Evolutionary conservation across 2,113 vertebrate species (phyloP), one percentile per base, ranked within the genome.

Genomic region (Onychostoma macrolepis): DNA sequence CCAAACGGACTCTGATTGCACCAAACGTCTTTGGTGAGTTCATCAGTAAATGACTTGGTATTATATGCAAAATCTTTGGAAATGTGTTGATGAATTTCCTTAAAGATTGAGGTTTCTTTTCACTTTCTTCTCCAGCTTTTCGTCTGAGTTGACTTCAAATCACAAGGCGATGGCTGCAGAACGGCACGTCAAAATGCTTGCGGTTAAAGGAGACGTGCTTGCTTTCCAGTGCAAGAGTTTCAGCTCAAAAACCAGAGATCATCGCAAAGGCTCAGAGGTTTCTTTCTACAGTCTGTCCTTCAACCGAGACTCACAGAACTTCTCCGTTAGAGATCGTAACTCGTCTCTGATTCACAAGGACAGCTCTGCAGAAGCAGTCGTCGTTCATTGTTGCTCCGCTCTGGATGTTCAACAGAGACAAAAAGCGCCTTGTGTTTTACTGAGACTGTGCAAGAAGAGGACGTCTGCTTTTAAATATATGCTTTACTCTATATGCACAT

Each of bases 151-250:
- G 65, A 33, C 13, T n/a, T 61, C n/a, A 33, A n/a, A 30, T 45
- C 45, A 13, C 2, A 12, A 5, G 28, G 13, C 24, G 4, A 89
- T 89, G 88, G 67, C 75, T 0, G 15, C 72, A 1, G 53, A 71
- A 26, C 36, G 12, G 67, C 9, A 4, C 13, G 69, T 80, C 11
- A 58, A 87, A 26, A 79, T 88, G n/a, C 71, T 97, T 24, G 91
- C 96, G 86, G 90, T 95, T 76, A 93, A 93, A 80, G 97, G 98
- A 0, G 95, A 96, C 88, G 84, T 99, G 33, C 91, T 98, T 6
- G 50, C 89, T 19, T 98, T 99, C 91, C 89, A 91, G 41, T 85
- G 96, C 85, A 93, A 91, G 87, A 87, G 91, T 83, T 0, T 79
- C 86, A 67, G 85, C 74, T 75, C 53, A 1, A 72, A 45, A 69